phyloP scores from a whole-genome alignment of 1,140 invertebrate genomes.

The Teleopsis dalmanni region DNA sequence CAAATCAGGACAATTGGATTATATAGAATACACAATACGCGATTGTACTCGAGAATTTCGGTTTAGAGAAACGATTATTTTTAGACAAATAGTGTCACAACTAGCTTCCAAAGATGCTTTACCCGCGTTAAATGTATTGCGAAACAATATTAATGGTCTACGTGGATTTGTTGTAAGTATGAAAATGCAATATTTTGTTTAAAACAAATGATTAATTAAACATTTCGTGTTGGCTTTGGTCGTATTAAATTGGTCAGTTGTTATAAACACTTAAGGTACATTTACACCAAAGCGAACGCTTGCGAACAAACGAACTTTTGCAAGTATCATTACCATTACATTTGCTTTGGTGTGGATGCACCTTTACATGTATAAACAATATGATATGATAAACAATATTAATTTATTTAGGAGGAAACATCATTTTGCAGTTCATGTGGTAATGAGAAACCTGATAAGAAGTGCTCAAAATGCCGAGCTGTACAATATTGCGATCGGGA shows the following conservation, averaged over 20 bases:
- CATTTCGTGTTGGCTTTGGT: no score
- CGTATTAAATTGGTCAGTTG: no score
- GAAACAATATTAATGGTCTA: slow-evolving; percentile 82
- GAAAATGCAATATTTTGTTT: not conserved
- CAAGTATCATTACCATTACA: no score
- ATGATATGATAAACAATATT: no score
- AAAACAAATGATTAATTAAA: not conserved
- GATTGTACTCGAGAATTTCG: slow-evolving; percentile 83
- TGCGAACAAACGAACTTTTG: no score
- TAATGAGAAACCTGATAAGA: slow-evolving; percentile 79
- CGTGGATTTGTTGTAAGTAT: slow-evolving; percentile 53
- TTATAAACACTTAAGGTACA: no score
- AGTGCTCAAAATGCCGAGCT: slow-evolving; percentile 91
- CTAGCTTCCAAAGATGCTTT: slow-evolving; percentile 62
- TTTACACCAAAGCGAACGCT: no score
- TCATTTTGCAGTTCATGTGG: slow-evolving; percentile 80
- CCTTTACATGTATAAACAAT: no score
- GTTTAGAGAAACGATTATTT: slow-evolving; percentile 75
- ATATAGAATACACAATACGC: slow-evolving; percentile 73
- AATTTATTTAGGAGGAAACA: slow-evolving; percentile 51
- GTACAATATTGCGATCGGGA: slow-evolving; percentile 89
- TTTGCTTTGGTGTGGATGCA: no score
- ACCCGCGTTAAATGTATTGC: slow-evolving; percentile 66
- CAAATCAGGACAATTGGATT: slow-evolving; percentile 67
- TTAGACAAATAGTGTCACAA: slow-evolving; percentile 73